These are phyloP conservation scores for Cygnus atratus DNA, from an alignment of 2,113 vertebrate species.

Conservation along the genomic window DNA sequence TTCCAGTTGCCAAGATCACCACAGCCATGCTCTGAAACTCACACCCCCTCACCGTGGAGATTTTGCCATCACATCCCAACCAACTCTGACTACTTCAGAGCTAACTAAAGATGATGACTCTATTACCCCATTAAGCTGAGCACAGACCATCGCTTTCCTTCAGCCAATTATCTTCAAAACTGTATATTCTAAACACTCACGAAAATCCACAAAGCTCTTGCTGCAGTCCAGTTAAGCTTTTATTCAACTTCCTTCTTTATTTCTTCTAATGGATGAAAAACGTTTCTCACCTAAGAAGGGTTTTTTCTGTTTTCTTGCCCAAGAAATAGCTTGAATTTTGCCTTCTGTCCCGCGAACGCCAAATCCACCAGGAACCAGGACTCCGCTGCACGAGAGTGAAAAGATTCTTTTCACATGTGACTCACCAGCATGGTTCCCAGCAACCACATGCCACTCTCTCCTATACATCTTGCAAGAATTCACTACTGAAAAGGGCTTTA, in stretches of 20 bases:
- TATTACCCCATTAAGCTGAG: background rate
- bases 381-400: slow-evolving; percentile 76
- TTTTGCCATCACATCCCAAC: background rate
- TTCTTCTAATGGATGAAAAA: background rate
- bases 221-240: background rate
- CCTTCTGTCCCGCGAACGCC: slow-evolving; percentile 95
- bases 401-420: background rate
- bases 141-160: background rate
- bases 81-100: background rate
- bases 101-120: background rate
- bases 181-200: background rate
- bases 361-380: slow-evolving; percentile 96
- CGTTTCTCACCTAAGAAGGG: slow-evolving; percentile 87
- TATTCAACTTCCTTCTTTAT: background rate
- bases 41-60: background rate
- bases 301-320: slow-evolving; percentile 96
- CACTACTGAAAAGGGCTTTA: background rate
- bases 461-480: background rate
- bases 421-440: background rate
- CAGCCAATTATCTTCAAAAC: background rate
- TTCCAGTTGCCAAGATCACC: background rate
- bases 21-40: background rate
- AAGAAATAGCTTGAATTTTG: slow-evolving; percentile 94
- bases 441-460: accelerated
- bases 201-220: background rate